Evolutionary conservation across 2,888 invertebrate species (phyloP), one percentile per base, ranked within the genome.

Genomic region (Drosophila siamana): DNA sequence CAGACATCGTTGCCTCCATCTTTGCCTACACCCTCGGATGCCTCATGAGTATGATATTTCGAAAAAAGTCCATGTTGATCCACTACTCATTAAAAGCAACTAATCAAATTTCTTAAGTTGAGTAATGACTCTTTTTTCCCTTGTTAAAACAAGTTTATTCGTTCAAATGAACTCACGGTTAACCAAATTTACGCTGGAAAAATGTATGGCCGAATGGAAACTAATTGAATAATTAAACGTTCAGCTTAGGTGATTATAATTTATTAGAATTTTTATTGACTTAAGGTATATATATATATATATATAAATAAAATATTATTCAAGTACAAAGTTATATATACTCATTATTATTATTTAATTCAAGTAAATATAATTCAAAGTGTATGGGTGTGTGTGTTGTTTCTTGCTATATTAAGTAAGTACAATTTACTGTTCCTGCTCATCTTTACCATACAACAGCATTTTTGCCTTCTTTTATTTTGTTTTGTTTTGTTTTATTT

Each of bases 221-320:
- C 19, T 2, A 19, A 19, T 1, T 19, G 33, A 38, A 38, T 38
- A 38, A 38, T 6, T 15, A 38, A 38, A 38, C 36, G 15, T 38
- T 15, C 13, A 4, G 73, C 80, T 86, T 78, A 84, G 79, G 90
- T 89, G 90, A 88, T 90, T 91, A 89, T 89, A 90, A 84, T 91
- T 90, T 91, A 90, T 91, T 90, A 88, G 86, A 90, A 90, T 89
- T 88, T 89, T 85, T 89, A 88, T 88, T 85, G 89, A 88, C 91
- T 90, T 90, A 91, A 88, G 80, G 80, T 84, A 33, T 33, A 33
- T 33, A 83, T 88, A 82, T 89, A 78, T 62, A 70, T 78, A 81
- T 82, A 82, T 84, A 88, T 90, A 85, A 90, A 90, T 91, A 91
- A 91, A 91, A 90, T 90, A 87, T 91, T 90, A 91, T 91, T 89